Evolutionary conservation across 2,113 vertebrate species (phyloP), one percentile per base, ranked within the genome.

Genomic region (Nyctibius bracteatus): DNA sequence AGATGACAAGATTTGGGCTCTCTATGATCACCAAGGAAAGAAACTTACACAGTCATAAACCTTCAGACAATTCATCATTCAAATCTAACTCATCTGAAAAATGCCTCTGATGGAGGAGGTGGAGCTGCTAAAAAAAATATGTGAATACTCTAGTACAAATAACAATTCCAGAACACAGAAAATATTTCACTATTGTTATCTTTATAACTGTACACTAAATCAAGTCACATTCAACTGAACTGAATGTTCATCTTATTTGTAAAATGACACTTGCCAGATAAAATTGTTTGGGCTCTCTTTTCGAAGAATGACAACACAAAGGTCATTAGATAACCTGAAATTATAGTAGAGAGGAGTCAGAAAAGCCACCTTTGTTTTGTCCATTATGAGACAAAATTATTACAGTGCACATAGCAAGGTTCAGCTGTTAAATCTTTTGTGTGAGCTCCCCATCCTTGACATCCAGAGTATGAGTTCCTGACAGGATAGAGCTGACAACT

Each of bases 401-500:
- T 46, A 74, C 43, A 75, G 33, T 46, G 47, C 15, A 81, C 31
- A 35, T 78, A 92, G 52, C n/a, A 66, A 96, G 9, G 33, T 81
- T 79, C 61, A 95, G 33, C 28, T 80, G 68, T 70, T 70, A 88
- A 79, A 58, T 86, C 49, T 44, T 88, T 95, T 30, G 35, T 33
- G 58, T 82, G 61, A 96, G 18, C 21, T 79, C 55, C 73, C 73
- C 57, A 62, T 94, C 49, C 80, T 95, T 93, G 84, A 79, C 25
- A 91, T 89, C 35, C 54, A 96, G 68, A 96, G 31, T 31, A 70
- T 46, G 39, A 75, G 59, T 37, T 78, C 31, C 35, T 71, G 70
- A 91, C 88, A 96, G 46, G 33, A 91, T 12, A 47, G 77, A 72
- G 39, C 35, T 96, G 68, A 91, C 70, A 95, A 81, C 14, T 95